These are phyloP conservation scores for Solenodon paradoxus DNA, from an alignment of 2,113 vertebrate genomes.

Conservation along the genomic window DNA sequence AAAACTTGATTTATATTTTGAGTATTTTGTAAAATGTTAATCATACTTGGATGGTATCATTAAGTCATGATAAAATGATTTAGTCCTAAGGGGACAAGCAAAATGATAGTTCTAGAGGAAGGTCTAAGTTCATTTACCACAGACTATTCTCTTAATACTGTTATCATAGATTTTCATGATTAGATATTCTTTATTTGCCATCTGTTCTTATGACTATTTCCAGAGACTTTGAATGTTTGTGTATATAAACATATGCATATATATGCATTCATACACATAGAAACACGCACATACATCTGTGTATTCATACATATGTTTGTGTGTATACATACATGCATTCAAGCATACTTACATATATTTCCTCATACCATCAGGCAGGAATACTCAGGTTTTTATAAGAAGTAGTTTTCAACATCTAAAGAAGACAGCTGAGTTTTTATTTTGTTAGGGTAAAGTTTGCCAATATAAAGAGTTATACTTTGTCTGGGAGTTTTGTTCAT, in stretches of 20 bases:
- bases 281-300: not conserved
- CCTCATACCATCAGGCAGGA: fast-evolving
- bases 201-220: not conserved
- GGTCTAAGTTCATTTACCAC: not conserved
- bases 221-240: not conserved
- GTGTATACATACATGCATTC: not conserved
- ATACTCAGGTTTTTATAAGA: not conserved
- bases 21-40: not conserved
- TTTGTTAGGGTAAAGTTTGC: not conserved
- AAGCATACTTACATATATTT: not conserved
- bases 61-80: not conserved
- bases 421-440: not conserved
- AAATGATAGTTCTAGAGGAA: not conserved
- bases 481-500: not conserved
- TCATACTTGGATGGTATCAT: not conserved
- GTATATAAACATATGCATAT: not conserved
- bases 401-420: not conserved
- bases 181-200: not conserved
- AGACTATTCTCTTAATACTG: not conserved
- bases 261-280: not conserved
- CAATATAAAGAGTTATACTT: not conserved
- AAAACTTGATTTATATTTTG: no score
- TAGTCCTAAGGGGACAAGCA: not conserved
- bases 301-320: not conserved
- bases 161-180: not conserved